Conservation (phyloP, 2,888 invertebrate species). For the Cryptocephalus moraei region DNA sequence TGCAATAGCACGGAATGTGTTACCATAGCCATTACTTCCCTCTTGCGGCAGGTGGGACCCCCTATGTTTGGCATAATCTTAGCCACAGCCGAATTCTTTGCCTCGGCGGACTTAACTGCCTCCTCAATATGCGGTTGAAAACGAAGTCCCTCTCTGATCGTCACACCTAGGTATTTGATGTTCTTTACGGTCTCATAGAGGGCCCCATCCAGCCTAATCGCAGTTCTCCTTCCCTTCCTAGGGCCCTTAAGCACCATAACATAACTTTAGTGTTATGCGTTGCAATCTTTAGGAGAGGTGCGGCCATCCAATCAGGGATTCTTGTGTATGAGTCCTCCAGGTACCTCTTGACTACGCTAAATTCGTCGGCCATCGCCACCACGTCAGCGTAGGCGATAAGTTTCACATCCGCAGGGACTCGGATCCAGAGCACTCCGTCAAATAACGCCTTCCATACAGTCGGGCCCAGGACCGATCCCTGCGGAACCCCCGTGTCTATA, state of each 20-base stretch:
- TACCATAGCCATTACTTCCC: neutral
- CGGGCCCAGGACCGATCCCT: conserved; percentile 11
- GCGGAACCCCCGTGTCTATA: conserved; percentile 5
- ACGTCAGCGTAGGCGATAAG: conserved; percentile 10
- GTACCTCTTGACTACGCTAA: no score
- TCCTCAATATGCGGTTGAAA: neutral
- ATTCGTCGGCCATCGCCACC: no score
- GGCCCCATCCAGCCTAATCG: neutral
- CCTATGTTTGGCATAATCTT: neutral
- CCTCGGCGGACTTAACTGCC: neutral
- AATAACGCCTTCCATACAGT: conserved; percentile 11
- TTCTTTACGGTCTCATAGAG: neutral
- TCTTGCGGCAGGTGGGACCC: neutral
- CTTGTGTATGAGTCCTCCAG: no score
- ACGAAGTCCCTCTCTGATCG: neutral
- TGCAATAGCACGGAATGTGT: neutral
- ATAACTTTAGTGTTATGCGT: no score
- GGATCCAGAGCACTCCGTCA: conserved; percentile 5
- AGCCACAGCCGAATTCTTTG: neutral
- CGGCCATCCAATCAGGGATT: no score
- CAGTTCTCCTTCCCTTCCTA: neutral
- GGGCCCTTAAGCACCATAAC: neutral
- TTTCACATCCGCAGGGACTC: neutral
- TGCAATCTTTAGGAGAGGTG: no score
- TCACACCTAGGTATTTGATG: neutral